Conservation (phyloP, 2,888 invertebrate genomes). For the Drosophila meridionalis region DNA sequence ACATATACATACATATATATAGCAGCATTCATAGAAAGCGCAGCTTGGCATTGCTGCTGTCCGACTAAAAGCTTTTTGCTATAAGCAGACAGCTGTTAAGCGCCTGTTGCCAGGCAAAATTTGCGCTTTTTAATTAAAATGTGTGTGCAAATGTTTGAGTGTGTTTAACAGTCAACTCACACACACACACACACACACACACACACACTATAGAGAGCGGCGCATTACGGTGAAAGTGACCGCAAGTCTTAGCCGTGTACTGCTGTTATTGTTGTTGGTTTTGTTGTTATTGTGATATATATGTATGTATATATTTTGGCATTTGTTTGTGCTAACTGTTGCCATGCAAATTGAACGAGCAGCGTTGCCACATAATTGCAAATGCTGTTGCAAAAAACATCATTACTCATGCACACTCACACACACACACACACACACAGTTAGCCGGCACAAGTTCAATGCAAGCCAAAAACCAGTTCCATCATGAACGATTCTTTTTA, state of each 20-base stretch:
- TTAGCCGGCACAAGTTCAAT: slow-evolving; percentile 33
- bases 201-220: slow-evolving; percentile 15
- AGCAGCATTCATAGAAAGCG: slow-evolving; percentile 28
- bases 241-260: slow-evolving; percentile 36
- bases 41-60: slow-evolving; percentile 14
- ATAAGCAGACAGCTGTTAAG: slow-evolving; percentile 65
- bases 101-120: slow-evolving; percentile 58
- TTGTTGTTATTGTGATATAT: slow-evolving; percentile 35
- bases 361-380: slow-evolving; percentile 52
- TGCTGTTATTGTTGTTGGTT: slow-evolving; percentile 34
- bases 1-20: slow-evolving; percentile 22
- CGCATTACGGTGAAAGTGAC: slow-evolving; percentile 66
- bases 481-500: slow-evolving; percentile 48
- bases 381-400: slow-evolving; percentile 16
- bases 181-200: slow-evolving; percentile 8
- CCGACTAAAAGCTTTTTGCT: slow-evolving; percentile 48
- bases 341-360: slow-evolving; percentile 59
- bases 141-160: slow-evolving; percentile 55
- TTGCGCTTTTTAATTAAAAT: slow-evolving; percentile 49
- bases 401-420: slow-evolving; percentile 27
- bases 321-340: slow-evolving; percentile 56
- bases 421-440: background rate
- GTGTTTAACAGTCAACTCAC: slow-evolving; percentile 36
- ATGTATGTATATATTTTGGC: slow-evolving; percentile 40
- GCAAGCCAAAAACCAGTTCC: slow-evolving; percentile 44